These are phyloP conservation scores for Nyctibius bracteatus DNA, from an alignment of 2,113 vertebrate species.

Conservation along the genomic window DNA sequence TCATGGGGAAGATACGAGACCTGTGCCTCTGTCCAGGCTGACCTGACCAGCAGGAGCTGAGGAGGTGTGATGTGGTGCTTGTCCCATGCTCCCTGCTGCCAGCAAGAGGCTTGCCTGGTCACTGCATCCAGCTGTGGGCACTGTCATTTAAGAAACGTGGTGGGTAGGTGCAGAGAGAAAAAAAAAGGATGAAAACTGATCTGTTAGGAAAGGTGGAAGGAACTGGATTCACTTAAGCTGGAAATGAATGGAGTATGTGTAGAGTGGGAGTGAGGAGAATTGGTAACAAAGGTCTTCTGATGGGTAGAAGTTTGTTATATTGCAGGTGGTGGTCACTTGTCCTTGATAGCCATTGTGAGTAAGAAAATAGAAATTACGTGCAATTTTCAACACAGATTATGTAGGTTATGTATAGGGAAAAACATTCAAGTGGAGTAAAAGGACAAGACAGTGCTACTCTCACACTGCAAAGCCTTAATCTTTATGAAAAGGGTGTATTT, in stretches of 20 bases:
- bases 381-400: background rate
- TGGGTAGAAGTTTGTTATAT: background rate
- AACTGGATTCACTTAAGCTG: background rate
- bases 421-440: background rate
- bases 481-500: background rate
- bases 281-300: background rate
- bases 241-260: background rate
- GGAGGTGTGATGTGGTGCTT: background rate
- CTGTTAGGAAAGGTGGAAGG: background rate
- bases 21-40: background rate
- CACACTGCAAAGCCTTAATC: background rate
- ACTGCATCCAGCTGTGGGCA: background rate
- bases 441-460: background rate
- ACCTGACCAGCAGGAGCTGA: background rate
- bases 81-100: background rate
- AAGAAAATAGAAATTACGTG: background rate
- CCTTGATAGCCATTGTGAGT: background rate
- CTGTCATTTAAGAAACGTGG: background rate
- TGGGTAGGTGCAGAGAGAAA: background rate
- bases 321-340: background rate
- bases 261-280: background rate
- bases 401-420: background rate
- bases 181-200: background rate
- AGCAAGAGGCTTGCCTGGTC: background rate
- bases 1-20: background rate